Base-by-base conservation (phyloP, 2,797 vertebrate genomes). In the Onychomys leucogaster region DNA sequence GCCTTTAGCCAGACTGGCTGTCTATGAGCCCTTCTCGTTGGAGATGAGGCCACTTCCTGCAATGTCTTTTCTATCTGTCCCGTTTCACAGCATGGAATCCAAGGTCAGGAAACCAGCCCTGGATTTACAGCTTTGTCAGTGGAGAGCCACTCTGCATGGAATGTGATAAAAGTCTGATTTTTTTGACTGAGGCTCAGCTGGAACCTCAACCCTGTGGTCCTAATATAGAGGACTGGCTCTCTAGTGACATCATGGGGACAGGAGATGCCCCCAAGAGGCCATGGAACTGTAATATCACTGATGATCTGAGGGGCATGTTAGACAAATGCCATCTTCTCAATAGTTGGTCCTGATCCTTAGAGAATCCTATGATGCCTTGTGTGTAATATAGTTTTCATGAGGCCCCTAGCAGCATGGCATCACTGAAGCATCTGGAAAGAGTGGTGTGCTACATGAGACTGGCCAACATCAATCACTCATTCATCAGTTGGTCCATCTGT, bases 311-410 rank as follows among this genome's bases (percentile, higher is more conserved):
- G 25, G 92, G 17, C 27, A 21, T 57, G 37, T 85, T 61, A 55
- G 7, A 90, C 27, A 77, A 43, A 8, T 9, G 11, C 41, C 27
- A 13, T n/a, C 61, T 90, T 87, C 76, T 96, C 86, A 59, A 52
- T 93, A 55, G 37, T 59, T 55, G 10, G 94, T 93, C 88, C 82
- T 89, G 80, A 32, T 87, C 52, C 41, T 52, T 81, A 78, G 91
- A 90, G 82, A 49, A 13, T 67, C 63, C 46, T 65, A 16, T 69
- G 63, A 69, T 86, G 43, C 46, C 7, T 23, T 69, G 29, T 67
- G 29, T 61, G 32, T 43, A 34, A 0, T 23, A 23, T 49, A 77
- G 76, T 21, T 61, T 43, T 84, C 80, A 27, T 6, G 29, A 46
- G 19, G 46, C 27, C 49, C 5, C 23, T 32, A 21, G 65, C 59